phyloP scores from a whole-genome alignment of 1,140 invertebrate genomes.

The Sitobion miscanthi region DNA sequence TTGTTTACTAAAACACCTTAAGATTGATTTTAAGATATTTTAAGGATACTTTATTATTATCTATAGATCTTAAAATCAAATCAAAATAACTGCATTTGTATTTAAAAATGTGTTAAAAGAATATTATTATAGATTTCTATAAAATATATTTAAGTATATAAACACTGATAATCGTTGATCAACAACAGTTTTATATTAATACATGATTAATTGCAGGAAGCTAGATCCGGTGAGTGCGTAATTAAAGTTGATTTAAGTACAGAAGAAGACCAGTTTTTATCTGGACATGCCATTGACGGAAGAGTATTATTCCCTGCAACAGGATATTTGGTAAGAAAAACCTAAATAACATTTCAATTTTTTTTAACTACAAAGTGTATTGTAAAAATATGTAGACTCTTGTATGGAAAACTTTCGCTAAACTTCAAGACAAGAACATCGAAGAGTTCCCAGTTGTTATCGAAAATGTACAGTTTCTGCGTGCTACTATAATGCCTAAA shows the following conservation, averaged over 20 bases:
- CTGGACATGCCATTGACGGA: slow-evolving; percentile 95
- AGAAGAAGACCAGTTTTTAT: slow-evolving; percentile 77
- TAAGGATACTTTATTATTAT: too few species aligned
- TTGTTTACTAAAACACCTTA: too few species aligned
- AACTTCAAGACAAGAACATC: slow-evolving; percentile 75
- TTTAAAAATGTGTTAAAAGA: not conserved
- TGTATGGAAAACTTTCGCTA: slow-evolving; percentile 92
- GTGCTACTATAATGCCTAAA: slow-evolving; percentile 90
- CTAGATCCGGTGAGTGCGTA: slow-evolving; percentile 73
- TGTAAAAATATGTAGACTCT: slow-evolving; percentile 67
- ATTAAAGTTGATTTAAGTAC: slow-evolving; percentile 81
- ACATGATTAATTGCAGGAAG: slow-evolving; percentile 58
- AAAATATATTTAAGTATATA: too few species aligned
- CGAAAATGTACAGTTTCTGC: slow-evolving; percentile 85
- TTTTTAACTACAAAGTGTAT: not conserved
- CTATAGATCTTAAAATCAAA: not conserved
- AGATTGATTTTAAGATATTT: too few species aligned
- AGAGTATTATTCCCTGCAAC: slow-evolving; percentile 94
- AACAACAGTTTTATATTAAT: not conserved
- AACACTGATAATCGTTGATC: not conserved
- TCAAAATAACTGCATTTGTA: not conserved
- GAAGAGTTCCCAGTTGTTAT: slow-evolving; percentile 81
- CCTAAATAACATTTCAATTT: not conserved
- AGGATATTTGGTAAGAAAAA: slow-evolving; percentile 78
- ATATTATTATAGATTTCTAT: too few species aligned